Conservation (phyloP, 2,797 vertebrate genomes). For the Cyclopterus lumpus region DNA sequence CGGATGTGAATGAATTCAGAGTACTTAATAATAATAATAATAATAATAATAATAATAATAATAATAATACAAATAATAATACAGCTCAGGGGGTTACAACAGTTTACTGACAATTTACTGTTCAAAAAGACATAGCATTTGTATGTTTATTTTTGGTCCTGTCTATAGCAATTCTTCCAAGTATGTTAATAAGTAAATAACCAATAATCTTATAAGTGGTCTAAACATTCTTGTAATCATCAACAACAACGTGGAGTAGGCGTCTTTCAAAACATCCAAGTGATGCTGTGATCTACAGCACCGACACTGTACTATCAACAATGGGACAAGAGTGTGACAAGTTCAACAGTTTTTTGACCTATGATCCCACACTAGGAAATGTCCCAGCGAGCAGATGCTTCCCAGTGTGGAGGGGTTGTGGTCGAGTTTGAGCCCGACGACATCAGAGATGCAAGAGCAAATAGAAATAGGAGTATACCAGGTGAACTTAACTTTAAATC, state of each 20-base stretch:
- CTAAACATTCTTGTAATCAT: not conserved
- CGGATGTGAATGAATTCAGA: not conserved
- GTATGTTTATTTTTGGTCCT: not conserved
- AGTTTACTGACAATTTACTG: not conserved
- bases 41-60: no score
- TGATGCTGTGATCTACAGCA: constrained; percentile 7
- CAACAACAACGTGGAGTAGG: not conserved
- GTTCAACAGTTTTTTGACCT: constrained; percentile 50
- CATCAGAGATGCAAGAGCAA: constrained; percentile 66
- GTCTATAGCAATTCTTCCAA: not conserved
- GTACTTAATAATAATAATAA: not conserved
- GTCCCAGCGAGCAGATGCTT: constrained; percentile 78
- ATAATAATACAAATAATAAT: no score
- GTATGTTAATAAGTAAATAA: constrained; percentile 11
- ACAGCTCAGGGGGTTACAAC: not conserved
- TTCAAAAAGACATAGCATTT: constrained; percentile 24
- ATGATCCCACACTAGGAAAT: constrained; percentile 66
- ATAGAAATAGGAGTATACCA: constrained; percentile 72
- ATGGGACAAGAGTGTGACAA: constrained; percentile 31
- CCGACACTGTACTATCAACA: constrained; percentile 14
- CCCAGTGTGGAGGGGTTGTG: constrained; percentile 74
- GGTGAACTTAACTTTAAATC: constrained; percentile 68
- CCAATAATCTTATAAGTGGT: not conserved
- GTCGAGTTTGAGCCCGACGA: constrained; percentile 79
- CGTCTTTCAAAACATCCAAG: not conserved